Base-by-base conservation (phyloP, 2,113 vertebrate species). In the Chunga burmeisteri region DNA sequence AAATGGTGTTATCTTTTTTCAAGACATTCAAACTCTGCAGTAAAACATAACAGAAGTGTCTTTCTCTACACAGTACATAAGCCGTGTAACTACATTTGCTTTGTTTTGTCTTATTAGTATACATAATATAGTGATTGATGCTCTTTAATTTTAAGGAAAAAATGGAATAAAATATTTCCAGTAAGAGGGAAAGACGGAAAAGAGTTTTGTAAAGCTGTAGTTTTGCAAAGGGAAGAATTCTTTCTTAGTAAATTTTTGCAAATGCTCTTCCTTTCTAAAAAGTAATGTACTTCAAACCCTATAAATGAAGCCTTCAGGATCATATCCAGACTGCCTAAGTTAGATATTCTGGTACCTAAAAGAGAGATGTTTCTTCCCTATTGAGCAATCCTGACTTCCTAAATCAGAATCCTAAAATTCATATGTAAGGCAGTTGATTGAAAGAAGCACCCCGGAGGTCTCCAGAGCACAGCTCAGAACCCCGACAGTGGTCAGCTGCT, bases 401-500 rank as follows among this genome's bases (percentile, higher is more conserved):
- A 81, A 77, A 58, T 26, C 22, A 70, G 27, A 14, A 70, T 58
- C 4, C 34, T 72, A 53, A 77, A 83, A 46, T n/a, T 77, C 58
- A 77, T 16, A 49, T 0, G 0, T 18, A 61, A 44, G 36, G 12
- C 16, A 73, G 13, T 0, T 44, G 16, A 88, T 18, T 20, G 25
- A 56, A 9, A 47, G 19, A 61, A 59, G 25, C 7, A 53, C 1
- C 5, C 14, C 2, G 4, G 20, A 78, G 27, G 8, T 77, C 19
- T 80, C 29, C 40, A 77, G n/a, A 22, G 19, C 11, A 26, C n/a
- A 58, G 29, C 9, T 90, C 40, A 88, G 25, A 81, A 21, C 13
- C 20, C 25, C 0, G 0, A 2, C 9, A 42, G 9, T 26, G 29
- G 32, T 30, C 4, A 47, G 3, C 8, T 61, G 7, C 22, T 56